phyloP scores from a whole-genome alignment of 1,140 invertebrate genomes.

The Zophobas morio region DNA sequence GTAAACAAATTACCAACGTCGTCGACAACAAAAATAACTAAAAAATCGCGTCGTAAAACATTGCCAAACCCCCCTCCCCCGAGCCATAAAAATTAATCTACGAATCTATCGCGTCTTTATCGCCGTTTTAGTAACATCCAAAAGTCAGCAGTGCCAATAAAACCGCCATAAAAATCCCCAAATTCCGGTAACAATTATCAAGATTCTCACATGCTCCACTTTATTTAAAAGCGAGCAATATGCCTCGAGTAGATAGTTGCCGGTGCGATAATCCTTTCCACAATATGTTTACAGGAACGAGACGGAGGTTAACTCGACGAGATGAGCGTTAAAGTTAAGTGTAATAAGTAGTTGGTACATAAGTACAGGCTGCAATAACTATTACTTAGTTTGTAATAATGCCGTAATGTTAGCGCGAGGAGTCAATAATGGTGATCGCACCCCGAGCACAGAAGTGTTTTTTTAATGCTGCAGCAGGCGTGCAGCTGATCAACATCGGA shows the following conservation, averaged over 20 bases:
- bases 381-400: constrained; percentile 59
- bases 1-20: too few relatives aligned
- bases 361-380: constrained; percentile 54
- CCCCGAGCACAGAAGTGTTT: constrained; percentile 46
- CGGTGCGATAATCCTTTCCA: constrained; percentile 55
- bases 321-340: constrained; percentile 59
- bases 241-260: constrained; percentile 31
- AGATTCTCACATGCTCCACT: constrained; percentile 37
- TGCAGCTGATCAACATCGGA: constrained; percentile 25
- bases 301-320: constrained; percentile 54
- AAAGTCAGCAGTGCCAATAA: too few relatives aligned
- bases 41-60: too few relatives aligned
- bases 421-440: constrained; percentile 57
- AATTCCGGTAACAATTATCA: constrained; percentile 11
- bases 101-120: too few relatives aligned
- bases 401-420: constrained; percentile 53
- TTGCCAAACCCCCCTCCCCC: too few relatives aligned
- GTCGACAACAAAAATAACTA: too few relatives aligned
- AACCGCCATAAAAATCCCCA: not conserved
- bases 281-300: constrained; percentile 54
- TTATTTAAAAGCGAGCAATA: constrained; percentile 35
- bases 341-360: constrained; percentile 60
- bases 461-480: constrained; percentile 3
- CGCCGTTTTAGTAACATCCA: too few relatives aligned
- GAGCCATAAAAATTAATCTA: too few relatives aligned